phyloP scores from a whole-genome alignment of 1,140 invertebrate species.

The Wasmannia auropunctata region DNA sequence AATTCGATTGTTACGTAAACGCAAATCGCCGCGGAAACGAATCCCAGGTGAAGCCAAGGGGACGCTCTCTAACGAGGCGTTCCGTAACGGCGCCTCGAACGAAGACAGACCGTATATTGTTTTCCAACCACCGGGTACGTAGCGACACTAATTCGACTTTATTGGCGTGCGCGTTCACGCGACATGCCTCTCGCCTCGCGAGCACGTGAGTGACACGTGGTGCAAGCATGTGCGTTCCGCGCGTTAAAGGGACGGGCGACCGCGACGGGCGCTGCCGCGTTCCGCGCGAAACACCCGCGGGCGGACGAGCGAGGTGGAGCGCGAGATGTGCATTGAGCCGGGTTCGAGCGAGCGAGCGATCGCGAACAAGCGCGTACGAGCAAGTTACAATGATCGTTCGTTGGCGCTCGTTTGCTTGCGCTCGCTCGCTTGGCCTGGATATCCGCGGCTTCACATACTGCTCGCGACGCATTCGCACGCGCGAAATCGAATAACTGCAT shows the following conservation, averaged over 20 bases:
- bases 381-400: too few relatives aligned
- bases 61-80: neutral
- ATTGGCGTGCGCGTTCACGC: conserved; percentile 72
- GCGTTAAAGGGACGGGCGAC: neutral
- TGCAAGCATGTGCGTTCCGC: conserved; percentile 66
- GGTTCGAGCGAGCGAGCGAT: neutral
- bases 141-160: conserved; percentile 71
- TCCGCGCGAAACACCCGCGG: neutral
- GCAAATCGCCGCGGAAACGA: neutral
- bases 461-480: too few relatives aligned
- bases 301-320: neutral
- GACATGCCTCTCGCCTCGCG: conserved; percentile 66
- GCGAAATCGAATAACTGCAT: neutral
- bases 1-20: neutral
- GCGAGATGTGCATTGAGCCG: neutral
- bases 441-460: too few relatives aligned
- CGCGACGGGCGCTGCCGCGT: neutral
- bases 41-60: neutral
- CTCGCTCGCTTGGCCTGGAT: neutral
- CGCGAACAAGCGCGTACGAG: neutral
- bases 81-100: neutral
- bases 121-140: conserved; percentile 31
- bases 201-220: conserved; percentile 77
- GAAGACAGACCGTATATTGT: conserved; percentile 9
- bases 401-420: neutral